Evolutionary conservation across 2,888 invertebrate genomes (phyloP).

Genomic region (Slavum lentiscoides): DNA sequence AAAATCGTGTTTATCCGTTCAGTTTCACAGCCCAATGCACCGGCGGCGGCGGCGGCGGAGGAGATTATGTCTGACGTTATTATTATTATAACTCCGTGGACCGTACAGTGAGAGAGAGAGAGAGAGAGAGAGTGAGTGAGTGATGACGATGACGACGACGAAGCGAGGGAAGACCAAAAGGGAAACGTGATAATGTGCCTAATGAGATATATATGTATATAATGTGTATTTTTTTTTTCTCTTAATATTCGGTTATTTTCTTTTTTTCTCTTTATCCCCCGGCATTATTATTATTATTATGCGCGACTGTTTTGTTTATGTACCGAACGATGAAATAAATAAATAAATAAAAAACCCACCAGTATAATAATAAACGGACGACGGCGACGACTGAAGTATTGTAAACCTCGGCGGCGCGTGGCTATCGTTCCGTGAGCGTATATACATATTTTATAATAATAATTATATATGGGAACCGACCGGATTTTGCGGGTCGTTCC

Average conservation of each 20-base stretch:
- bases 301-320: slow-evolving; percentile 46
- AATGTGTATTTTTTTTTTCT: not conserved
- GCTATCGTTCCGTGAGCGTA: not conserved
- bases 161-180: slow-evolving; percentile 37
- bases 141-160: not conserved
- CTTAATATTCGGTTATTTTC: not conserved
- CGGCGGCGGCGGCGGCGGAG: slow-evolving; percentile 37
- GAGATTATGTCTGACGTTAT: slow-evolving; percentile 50
- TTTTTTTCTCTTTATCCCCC: not conserved
- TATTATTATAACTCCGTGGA: slow-evolving; percentile 49
- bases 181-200: slow-evolving; percentile 52
- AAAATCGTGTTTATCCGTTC: slow-evolving; percentile 54
- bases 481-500: not conserved
- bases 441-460: not conserved
- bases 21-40: slow-evolving; percentile 51
- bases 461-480: slow-evolving; percentile 23
- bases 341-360: not conserved
- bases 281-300: not conserved
- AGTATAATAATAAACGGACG: slow-evolving; percentile 26
- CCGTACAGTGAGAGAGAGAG: slow-evolving; percentile 11
- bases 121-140: no score
- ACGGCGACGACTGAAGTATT: slow-evolving; percentile 15
- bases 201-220: slow-evolving; percentile 46
- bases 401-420: slow-evolving; percentile 13
- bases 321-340: slow-evolving; percentile 18